Evolutionary conservation across 2,113 vertebrate genomes (phyloP).

Genomic region (Platysteira castanea): DNA sequence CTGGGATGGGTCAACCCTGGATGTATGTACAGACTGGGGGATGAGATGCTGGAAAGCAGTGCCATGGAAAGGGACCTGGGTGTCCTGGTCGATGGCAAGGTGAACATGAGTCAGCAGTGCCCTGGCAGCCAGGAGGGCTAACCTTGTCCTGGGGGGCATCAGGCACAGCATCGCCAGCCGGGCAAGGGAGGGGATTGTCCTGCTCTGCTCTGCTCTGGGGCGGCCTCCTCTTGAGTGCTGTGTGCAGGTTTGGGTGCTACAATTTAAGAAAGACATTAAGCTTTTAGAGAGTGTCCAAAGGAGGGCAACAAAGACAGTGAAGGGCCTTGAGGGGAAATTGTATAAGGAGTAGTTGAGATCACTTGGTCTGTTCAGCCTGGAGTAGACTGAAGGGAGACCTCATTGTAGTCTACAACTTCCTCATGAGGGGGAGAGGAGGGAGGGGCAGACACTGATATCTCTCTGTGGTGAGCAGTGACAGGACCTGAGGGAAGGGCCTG

Average conservation of each 20-base stretch:
- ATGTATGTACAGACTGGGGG: fast-evolving
- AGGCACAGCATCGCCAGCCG: fast-evolving
- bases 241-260: background rate
- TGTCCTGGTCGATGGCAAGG: fast-evolving
- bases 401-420: background rate
- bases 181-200: background rate
- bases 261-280: background rate
- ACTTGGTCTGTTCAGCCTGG: background rate
- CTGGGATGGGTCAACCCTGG: background rate
- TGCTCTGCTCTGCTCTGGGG: fast-evolving
- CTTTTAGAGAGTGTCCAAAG: fast-evolving
- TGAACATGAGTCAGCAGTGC: background rate
- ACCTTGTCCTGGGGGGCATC: fast-evolving
- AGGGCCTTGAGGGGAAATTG: fast-evolving
- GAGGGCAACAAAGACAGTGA: background rate
- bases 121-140: background rate
- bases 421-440: fast-evolving
- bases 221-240: fast-evolving
- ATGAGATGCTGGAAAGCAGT: background rate
- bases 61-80: background rate
- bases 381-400: background rate
- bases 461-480: background rate
- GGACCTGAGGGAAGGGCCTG: fast-evolving
- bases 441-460: background rate
- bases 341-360: background rate